These are phyloP conservation scores for Oncorhynchus tshawytscha DNA, from an alignment of 2,113 vertebrate genomes.

Conservation along the genomic window DNA sequence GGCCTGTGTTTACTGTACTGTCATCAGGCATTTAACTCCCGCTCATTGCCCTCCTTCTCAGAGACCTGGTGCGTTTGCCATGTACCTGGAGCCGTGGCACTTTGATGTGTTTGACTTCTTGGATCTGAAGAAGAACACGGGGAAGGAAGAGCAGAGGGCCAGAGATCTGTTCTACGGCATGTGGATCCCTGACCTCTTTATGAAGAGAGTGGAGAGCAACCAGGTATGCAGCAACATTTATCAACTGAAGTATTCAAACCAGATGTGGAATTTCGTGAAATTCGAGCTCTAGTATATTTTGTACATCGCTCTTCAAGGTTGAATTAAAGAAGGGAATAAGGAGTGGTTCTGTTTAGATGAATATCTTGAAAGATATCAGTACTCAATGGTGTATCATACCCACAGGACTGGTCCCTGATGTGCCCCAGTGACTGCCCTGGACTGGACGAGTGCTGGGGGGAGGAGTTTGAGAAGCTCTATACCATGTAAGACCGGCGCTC, in stretches of 20 bases:
- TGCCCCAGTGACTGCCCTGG: conserved; percentile 93
- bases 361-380: not conserved
- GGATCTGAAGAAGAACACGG: conserved; percentile 96
- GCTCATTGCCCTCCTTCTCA: conserved; percentile 35
- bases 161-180: conserved; percentile 94
- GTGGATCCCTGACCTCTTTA: conserved; percentile 98
- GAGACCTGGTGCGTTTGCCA: conserved; percentile 95
- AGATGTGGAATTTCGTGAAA: not conserved
- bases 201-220: conserved; percentile 96
- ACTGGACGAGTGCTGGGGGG: conserved; percentile 93
- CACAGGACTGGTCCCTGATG: conserved; percentile 96
- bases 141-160: conserved; percentile 95
- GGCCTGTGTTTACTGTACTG: too few species aligned
- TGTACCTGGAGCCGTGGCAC: conserved; percentile 97
- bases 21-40: not conserved
- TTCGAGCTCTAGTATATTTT: not conserved
- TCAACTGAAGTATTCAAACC: not conserved
- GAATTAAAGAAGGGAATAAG: not conserved
- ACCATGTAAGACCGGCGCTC: conserved; percentile 73
- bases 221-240: conserved; percentile 66
- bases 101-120: conserved; percentile 93
- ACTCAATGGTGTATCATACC: not conserved
- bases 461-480: conserved; percentile 94
- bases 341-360: not conserved
- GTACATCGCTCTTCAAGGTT: not conserved